Evolutionary conservation across 2,797 vertebrate species (phyloP).

Genomic region (Phrynocephalus forsythii): DNA sequence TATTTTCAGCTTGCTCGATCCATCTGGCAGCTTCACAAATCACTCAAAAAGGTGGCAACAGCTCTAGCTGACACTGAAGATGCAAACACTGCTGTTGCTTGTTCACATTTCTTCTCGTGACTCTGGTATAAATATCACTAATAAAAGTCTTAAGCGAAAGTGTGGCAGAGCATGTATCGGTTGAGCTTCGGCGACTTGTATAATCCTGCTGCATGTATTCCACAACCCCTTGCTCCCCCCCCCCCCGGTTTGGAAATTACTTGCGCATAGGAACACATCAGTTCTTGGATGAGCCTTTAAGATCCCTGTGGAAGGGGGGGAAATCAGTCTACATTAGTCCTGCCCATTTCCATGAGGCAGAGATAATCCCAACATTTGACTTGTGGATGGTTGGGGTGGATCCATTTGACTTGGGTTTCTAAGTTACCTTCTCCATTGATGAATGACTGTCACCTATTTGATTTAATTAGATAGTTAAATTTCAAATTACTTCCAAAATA

Average conservation of each 20-base stretch:
- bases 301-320: neutral
- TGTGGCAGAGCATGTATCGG: neutral
- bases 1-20: neutral
- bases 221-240: neutral
- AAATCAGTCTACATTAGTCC: neutral
- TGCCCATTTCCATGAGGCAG: neutral
- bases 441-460: neutral
- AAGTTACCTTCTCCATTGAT: neutral
- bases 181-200: neutral
- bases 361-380: neutral
- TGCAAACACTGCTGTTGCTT: neutral
- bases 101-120: conserved; percentile 5
- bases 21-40: neutral
- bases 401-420: neutral
- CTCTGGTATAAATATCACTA: conserved; percentile 11
- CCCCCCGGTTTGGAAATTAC: neutral
- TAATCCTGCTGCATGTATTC: neutral
- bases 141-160: conserved; percentile 23
- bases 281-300: neutral
- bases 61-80: conserved; percentile 19
- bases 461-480: neutral
- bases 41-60: neutral
- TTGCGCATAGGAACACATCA: neutral
- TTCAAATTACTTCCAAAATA: conserved; percentile 8
- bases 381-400: too few relatives aligned